phyloP scores from a whole-genome alignment of 2,113 vertebrate genomes.

The Turdus rufiventris region DNA sequence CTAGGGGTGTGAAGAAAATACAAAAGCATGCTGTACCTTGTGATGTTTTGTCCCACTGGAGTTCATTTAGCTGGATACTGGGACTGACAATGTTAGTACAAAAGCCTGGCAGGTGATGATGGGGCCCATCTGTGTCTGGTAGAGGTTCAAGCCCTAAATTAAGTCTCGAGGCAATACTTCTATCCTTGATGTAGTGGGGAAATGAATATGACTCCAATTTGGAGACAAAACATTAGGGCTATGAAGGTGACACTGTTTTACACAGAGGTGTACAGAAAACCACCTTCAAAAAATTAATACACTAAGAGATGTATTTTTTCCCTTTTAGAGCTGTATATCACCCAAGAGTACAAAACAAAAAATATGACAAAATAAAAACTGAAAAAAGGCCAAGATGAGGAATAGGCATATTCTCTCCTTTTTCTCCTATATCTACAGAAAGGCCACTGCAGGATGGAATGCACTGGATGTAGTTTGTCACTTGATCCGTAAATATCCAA shows the following conservation, averaged over 20 bases:
- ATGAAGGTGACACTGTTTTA: neutral
- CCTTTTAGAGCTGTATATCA: neutral
- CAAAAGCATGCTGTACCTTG: neutral
- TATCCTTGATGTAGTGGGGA: neutral
- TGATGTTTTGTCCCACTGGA: neutral
- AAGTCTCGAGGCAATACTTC: neutral
- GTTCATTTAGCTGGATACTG: conserved; percentile 12
- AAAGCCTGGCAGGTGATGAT: neutral
- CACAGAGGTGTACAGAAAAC: neutral
- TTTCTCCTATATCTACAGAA: neutral
- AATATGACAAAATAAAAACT: neutral
- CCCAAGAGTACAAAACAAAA: neutral
- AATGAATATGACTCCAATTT: neutral
- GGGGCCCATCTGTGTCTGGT: conserved; percentile 8
- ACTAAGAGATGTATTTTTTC: neutral
- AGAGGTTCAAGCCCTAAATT: conserved; percentile 32
- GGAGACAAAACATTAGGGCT: neutral
- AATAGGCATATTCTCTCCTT: neutral
- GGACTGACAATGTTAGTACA: neutral
- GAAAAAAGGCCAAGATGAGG: neutral
- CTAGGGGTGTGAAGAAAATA: neutral
- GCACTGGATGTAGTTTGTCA: neutral
- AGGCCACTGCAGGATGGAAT: neutral
- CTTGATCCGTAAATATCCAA: neutral
- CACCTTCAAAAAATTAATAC: neutral